Evolutionary conservation across 2,113 vertebrate genomes (phyloP).

Genomic region (Tringa solitaria): DNA sequence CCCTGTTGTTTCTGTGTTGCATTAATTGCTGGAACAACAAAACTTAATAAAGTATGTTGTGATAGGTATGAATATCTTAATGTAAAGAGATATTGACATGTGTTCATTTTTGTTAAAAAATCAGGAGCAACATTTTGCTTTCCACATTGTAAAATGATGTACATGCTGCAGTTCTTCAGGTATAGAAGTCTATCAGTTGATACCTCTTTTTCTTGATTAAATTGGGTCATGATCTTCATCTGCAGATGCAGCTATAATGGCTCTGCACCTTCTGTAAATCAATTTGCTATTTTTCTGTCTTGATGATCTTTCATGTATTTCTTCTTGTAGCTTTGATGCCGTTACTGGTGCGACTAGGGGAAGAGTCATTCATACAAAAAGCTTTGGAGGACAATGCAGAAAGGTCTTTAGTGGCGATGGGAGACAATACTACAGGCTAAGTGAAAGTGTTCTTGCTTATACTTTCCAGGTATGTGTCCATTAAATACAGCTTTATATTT

Average conservation of each 20-base stretch:
- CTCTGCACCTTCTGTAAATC: neutral
- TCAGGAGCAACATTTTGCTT: neutral
- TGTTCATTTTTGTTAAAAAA: neutral
- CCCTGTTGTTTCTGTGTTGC: neutral
- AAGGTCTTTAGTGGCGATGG: slow-evolving; percentile 84
- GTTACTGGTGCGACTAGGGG: slow-evolving; percentile 76
- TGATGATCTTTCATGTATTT: neutral
- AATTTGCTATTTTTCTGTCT: neutral
- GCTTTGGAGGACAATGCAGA: slow-evolving; percentile 89
- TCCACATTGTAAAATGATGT: neutral
- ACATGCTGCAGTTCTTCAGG: neutral
- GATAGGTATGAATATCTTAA: neutral
- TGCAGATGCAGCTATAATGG: neutral
- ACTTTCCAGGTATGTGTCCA: slow-evolving; percentile 83
- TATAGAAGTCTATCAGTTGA: neutral
- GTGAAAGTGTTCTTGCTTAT: slow-evolving; percentile 86
- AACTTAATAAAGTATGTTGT: slow-evolving; percentile 7
- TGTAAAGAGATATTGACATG: neutral
- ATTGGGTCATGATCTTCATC: neutral
- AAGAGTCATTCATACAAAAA: slow-evolving; percentile 86
- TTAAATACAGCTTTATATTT: neutral
- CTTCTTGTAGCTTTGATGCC: slow-evolving; percentile 74
- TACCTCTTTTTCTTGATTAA: neutral
- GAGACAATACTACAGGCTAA: slow-evolving; percentile 79
- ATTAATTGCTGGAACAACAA: slow-evolving; percentile 1